Evolutionary conservation across 2,888 invertebrate genomes (phyloP), one percentile per base, ranked within the genome.

Genomic region (Rotaria magnacalcarata): DNA sequence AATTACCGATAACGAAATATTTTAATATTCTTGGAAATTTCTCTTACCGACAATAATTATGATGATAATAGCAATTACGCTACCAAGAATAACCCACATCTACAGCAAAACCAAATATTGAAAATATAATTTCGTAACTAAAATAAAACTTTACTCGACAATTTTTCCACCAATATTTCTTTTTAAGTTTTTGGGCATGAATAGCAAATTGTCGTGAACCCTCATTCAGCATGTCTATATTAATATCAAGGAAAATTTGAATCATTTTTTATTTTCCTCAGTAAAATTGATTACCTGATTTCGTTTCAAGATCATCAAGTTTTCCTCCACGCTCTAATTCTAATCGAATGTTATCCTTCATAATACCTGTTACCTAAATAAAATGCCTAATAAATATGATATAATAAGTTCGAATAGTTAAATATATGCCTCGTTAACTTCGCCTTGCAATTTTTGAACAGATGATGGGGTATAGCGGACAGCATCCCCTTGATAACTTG

Each of bases 91-190:
- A 67, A 67, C 14, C 67, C 34, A 41, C 67, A 67, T 67, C 67
- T 67, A 34, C 6, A 4, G 21, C 19, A 21, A 54, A 7, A 21
- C 3, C 1, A 54, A 54, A 21, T 8, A 54, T 2, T 34, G 34
- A 34, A 34, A 34, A 34, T 34, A 34, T 34, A 34, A 2, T 34
- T 52, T 52, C 52, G 50, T 50, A 52, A 52, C 3, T 8, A 19
- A 54, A 54, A 21, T 19, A 21, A 21, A 7, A 54, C 54, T 6
- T 67, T 67, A 67, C 67, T 34, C 19, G 27, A 34, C 16, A 14
- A 67, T 41, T 67, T 67, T 67, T 67, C 67, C 67, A 67, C 67
- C 67, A 67, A 41, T 19, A 67, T 67, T 27, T 67, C 67, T 34
- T 67, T 67, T 67, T 67, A 19, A 67, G 34, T 19, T 19, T 16